Percentiles rank a stretch among this genome's conserved stretches.
Evolutionary conservation across 2,888 invertebrate genomes (phyloP).

Genomic region (Reticulitermes lucifugus): DNA sequence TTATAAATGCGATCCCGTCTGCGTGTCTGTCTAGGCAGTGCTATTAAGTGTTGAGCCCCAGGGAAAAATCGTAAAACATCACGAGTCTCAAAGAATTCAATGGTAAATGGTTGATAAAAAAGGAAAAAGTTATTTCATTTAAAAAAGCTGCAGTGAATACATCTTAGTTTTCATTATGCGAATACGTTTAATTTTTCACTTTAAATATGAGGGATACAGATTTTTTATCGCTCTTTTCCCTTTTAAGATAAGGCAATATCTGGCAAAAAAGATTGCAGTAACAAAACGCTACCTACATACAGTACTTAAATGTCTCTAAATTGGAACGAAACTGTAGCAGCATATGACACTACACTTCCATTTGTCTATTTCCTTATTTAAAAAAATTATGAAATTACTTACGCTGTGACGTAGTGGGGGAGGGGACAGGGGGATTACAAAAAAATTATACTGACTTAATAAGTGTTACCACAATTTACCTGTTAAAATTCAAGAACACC

Average conservation of each 20-base stretch:
- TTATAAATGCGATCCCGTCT: constrained; percentile 8
- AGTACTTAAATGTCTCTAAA: constrained; percentile 31
- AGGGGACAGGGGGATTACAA: background rate
- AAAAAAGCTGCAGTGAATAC: constrained; percentile 42
- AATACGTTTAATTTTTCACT: background rate
- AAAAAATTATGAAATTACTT: constrained; percentile 35
- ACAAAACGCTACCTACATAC: constrained; percentile 38
- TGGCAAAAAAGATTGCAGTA: constrained; percentile 44
- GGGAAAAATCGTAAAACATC: constrained; percentile 20
- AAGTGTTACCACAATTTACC: constrained; percentile 3
- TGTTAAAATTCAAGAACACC: constrained; percentile 34
- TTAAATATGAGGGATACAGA: constrained; percentile 26
- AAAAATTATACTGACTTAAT: constrained; percentile 32
- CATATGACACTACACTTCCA: constrained; percentile 18
- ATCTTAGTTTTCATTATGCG: constrained; percentile 28
- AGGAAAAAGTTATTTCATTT: constrained; percentile 32
- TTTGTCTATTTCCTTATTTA: constrained; percentile 15
- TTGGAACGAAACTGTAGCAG: constrained; percentile 30
- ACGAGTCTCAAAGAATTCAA: constrained; percentile 22
- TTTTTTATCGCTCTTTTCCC: constrained; percentile 32
- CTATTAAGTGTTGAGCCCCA: constrained; percentile 28
- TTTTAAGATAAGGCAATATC: constrained; percentile 44
- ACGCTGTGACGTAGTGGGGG: constrained; percentile 18
- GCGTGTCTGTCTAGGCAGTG: constrained; percentile 26
- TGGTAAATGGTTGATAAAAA: constrained; percentile 24